Evolutionary conservation across 2,888 invertebrate genomes (phyloP).

Genomic region (Pecten maximus): DNA sequence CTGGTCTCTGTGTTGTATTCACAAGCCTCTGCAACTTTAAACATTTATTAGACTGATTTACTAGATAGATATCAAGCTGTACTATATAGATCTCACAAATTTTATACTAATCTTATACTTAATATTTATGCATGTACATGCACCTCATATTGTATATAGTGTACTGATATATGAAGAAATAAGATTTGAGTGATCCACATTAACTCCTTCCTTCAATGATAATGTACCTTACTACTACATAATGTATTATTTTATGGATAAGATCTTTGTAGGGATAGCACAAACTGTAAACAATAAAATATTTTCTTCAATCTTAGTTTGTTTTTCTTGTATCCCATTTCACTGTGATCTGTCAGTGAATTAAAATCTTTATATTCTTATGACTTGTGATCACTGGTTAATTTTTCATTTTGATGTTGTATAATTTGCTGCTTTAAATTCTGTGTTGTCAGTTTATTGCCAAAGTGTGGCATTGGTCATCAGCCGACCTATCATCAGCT

Average conservation of each 20-base stretch:
- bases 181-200: no score
- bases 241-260: no score
- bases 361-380: no score
- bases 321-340: background rate
- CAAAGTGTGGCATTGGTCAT: no score
- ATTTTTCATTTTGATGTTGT: no score
- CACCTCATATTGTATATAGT: background rate
- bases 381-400: no score
- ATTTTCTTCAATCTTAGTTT: background rate
- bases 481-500: no score
- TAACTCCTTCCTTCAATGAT: no score
- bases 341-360: background rate
- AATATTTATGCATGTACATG: background rate
- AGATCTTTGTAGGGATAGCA: background rate
- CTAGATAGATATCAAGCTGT: background rate
- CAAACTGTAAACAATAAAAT: background rate
- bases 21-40: background rate
- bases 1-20: background rate
- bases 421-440: no score
- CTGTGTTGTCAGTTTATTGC: no score
- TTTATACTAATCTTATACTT: background rate
- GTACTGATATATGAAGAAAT: no score
- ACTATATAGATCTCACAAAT: background rate
- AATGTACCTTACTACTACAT: no score
- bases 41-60: background rate